Evolutionary conservation across 2,888 invertebrate genomes (phyloP), one percentile per base, ranked within the genome.

Genomic region (Tryphoninae sp.): DNA sequence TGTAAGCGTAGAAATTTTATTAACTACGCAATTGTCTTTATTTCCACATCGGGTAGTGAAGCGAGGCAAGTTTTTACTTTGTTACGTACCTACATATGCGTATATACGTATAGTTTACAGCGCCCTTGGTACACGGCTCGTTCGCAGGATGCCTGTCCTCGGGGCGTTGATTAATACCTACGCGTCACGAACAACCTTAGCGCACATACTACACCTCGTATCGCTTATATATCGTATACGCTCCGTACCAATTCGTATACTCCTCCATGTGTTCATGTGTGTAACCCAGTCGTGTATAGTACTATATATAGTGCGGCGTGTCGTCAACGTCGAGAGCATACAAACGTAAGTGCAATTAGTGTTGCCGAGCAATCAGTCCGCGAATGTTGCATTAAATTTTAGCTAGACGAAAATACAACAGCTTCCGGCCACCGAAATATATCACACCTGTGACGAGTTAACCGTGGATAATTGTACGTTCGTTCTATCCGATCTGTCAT

Each of bases 311-410:
- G n/a, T 53, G 65, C 9, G 42, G 49, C 74, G 69, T 74, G 81
- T 71, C 74, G 78, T 78, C 69, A 71, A 78, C 74, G 74, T 78
- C 81, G 65, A 75, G 75, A 72, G 67, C 33, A 33, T 74, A 74
- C 78, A 78, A 78, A 81, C 71, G 71, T 81, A 78, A 78, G 78
- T 75, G 78, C 81, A 78, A 81, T 81, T 81, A 81, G 71, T 65
- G 81, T 81, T 78, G 49, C 62, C 59, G 71, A 75, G 78, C 67
- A 81, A 81, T 81, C 78, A 81, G 78, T 75, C 45, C 23, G 59
- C 67, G 69, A 62, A 72, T 78, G 71, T 75, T 61, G 74, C 75
- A 75, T 81, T 61, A 71, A 75, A 81, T 75, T 81, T 71, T 75
- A 59, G 71, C 26, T 55, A 64, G 78, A 33, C 33, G 22, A 19